Evolutionary conservation across 2,113 vertebrate species (phyloP), one percentile per base, ranked within the genome.

Genomic region (Morone saxatilis): DNA sequence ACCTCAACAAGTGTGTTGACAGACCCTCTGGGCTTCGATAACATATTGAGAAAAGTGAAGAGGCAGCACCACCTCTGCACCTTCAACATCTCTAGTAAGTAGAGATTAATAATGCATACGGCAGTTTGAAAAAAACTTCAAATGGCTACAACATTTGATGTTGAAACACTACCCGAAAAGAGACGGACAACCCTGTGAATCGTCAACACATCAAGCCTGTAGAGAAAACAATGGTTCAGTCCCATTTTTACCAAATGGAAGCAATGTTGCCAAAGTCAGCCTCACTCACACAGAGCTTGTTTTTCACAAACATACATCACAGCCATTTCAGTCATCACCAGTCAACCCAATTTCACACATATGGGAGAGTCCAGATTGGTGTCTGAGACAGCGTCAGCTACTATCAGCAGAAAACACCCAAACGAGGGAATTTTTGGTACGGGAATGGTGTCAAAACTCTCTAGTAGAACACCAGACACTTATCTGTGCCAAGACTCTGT

Each of bases 321-420:
- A 71, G 31, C 14, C 20, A 0, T 10, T 20, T 17, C 63, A 13
- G 43, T 60, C 72, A 19, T 62, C 71, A 59, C 76, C 63, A 76
- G 54, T 72, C 71, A 74, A 56, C 14, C 19, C 66, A 51, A 56
- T 79, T 80, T 80, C 75, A 73, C 57, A 71, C 41, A 7, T 53
- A 5, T 17, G 9, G n/a, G 31, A 19, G n/a, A 77, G 45, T 53
- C 47, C 43, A 78, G 66, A 50, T 60, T 66, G 69, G 50, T 53
- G 81, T 81, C 48, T 81, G 73, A 86, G 48, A 47, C 0, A 12
- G 31, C 60, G 73, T 77, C 70, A 22, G 72, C 20, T 61, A 45
- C 62, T 54, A 47, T 61, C 54, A 73, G 68, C 54, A 47, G 41
- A 47, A 69, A 54, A 45, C 38, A 22, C 68, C 31, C 22, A 68